Evolutionary conservation across 1,140 invertebrate species (phyloP).

Genomic region (Papilio dardanus): DNA sequence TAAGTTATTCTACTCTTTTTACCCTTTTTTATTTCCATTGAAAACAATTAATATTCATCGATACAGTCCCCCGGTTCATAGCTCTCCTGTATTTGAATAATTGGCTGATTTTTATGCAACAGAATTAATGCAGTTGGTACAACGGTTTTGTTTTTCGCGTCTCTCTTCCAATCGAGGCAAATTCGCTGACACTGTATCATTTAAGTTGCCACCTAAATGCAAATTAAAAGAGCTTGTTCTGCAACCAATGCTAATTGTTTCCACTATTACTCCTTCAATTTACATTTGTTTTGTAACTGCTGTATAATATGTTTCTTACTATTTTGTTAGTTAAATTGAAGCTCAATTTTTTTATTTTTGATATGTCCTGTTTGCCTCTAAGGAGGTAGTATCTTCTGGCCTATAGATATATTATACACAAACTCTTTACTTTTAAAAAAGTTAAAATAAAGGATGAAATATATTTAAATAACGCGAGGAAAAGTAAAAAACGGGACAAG

Average conservation of each 20-base stretch:
- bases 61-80: constrained; percentile 72
- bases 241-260: constrained; percentile 37
- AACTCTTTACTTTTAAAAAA: too few relatives aligned
- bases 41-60: constrained; percentile 78
- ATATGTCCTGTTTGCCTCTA: too few relatives aligned
- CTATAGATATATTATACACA: too few relatives aligned
- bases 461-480: neutral
- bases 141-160: constrained; percentile 65
- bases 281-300: constrained; percentile 22
- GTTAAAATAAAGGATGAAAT: too few relatives aligned
- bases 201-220: constrained; percentile 36
- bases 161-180: constrained; percentile 49
- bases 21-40: constrained; percentile 52
- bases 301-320: constrained; percentile 3
- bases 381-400: too few relatives aligned
- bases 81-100: constrained; percentile 75
- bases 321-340: constrained; percentile 1
- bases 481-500: neutral
- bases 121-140: constrained; percentile 78
- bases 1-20: constrained; percentile 39
- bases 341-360: neutral
- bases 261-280: constrained; percentile 28
- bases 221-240: constrained; percentile 33
- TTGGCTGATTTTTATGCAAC: constrained; percentile 81
- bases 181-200: constrained; percentile 37